Percentiles rank a stretch among this genome's conserved stretches.
Evolutionary conservation across 1,140 invertebrate genomes (phyloP).

Genomic region (Pachyrhynchus sulphureomaculatus): DNA sequence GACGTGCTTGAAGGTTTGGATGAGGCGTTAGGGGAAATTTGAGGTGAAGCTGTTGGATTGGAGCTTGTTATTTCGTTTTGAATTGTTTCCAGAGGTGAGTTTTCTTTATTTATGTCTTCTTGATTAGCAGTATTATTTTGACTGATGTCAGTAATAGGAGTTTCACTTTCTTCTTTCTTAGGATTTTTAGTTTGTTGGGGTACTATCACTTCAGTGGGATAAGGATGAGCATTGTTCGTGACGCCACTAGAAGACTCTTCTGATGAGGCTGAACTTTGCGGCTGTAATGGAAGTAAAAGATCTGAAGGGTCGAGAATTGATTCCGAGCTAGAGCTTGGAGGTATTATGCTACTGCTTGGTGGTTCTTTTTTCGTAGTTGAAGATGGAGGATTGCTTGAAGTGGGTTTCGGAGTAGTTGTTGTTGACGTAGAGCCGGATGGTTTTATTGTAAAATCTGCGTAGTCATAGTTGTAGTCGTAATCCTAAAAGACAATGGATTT

Average conservation of each 20-base stretch:
- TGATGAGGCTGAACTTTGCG: no score
- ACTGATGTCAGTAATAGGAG: background rate
- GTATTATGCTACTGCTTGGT: background rate
- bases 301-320: background rate
- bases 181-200: constrained; percentile 2
- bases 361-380: constrained; percentile 3
- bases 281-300: background rate
- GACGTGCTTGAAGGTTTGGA: background rate
- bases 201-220: background rate
- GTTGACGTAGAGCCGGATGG: constrained; percentile 48
- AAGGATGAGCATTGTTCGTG: background rate
- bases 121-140: background rate
- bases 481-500: constrained; percentile 53
- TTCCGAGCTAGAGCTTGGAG: no score
- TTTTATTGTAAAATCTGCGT: constrained; percentile 61
- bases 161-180: background rate
- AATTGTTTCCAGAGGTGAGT: background rate
- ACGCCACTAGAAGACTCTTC: background rate
- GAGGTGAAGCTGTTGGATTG: constrained; percentile 5
- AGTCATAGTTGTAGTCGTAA: constrained; percentile 62
- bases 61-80: background rate
- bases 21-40: background rate
- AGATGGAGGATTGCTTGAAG: constrained; percentile 15
- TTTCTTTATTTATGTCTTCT: no score
- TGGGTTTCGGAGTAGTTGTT: constrained; percentile 44